phyloP scores from a whole-genome alignment of 2,888 invertebrate species.

The Syrista parreyssii region DNA sequence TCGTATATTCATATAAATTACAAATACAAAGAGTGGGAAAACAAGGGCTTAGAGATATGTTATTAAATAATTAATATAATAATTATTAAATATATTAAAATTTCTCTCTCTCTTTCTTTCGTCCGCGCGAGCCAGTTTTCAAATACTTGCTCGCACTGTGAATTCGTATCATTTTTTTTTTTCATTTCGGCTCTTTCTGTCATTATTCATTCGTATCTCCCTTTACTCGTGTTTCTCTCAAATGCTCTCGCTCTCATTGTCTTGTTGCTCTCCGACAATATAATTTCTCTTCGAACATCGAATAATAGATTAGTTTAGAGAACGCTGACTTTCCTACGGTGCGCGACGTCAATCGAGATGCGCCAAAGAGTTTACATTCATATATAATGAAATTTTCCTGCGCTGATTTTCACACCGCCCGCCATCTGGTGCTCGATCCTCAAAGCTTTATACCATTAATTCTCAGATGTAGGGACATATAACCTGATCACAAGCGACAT shows the following conservation, averaged over 20 bases:
- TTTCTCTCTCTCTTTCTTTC: constrained; percentile 39
- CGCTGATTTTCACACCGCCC: background rate
- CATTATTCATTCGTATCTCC: background rate
- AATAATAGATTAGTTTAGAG: background rate
- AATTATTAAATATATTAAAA: constrained; percentile 58
- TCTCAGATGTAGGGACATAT: background rate
- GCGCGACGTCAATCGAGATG: background rate
- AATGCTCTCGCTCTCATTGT: background rate
- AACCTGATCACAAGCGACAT: background rate
- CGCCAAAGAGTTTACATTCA: background rate
- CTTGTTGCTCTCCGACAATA: background rate
- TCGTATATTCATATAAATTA: background rate
- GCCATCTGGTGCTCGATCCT: background rate
- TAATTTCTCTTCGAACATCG: background rate
- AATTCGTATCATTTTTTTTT: background rate
- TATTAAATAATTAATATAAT: constrained; percentile 31
- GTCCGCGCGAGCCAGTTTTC: background rate
- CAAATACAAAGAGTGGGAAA: constrained; percentile 15
- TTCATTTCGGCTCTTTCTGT: background rate
- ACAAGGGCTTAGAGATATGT: constrained; percentile 21
- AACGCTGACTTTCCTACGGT: background rate
- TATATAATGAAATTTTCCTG: background rate
- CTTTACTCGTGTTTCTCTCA: background rate
- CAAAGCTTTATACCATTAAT: background rate
- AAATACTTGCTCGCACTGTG: background rate